phyloP scores from a whole-genome alignment of 2,113 vertebrate genomes.

The Notechis scutatus region DNA sequence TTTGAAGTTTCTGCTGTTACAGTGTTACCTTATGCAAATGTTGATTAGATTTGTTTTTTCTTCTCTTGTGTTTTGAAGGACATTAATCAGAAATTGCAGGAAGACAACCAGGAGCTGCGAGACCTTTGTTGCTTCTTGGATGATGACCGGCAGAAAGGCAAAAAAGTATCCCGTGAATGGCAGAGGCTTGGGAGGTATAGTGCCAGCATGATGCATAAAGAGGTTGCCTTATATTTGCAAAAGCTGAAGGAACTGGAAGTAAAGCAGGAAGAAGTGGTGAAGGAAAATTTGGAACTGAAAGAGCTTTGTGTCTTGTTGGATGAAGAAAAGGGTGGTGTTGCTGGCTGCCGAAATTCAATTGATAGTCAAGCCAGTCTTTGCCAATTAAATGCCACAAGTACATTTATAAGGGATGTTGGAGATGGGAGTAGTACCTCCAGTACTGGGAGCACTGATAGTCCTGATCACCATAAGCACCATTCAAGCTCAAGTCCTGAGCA shows the following conservation, averaged over 20 bases:
- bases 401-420: constrained; percentile 83
- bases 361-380: constrained; percentile 90
- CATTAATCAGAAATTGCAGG: constrained; percentile 95
- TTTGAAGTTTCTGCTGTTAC: not conserved
- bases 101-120: constrained; percentile 95
- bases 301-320: constrained; percentile 92
- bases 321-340: constrained; percentile 80
- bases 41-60: not conserved
- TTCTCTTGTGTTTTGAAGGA: constrained; percentile 76
- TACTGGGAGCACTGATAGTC: constrained; percentile 78
- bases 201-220: constrained; percentile 89
- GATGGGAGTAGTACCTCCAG: constrained; percentile 96
- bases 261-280: constrained; percentile 87
- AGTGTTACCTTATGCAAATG: not conserved
- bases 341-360: constrained; percentile 83
- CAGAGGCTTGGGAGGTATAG: constrained; percentile 92
- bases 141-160: constrained; percentile 95
- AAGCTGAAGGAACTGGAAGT: constrained; percentile 92
- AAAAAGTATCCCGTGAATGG: constrained; percentile 92
- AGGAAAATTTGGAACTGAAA: constrained; percentile 92
- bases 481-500: constrained; percentile 76
- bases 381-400: constrained; percentile 69
- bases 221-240: constrained; percentile 90
- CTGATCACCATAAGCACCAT: constrained; percentile 77
- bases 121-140: constrained; percentile 97